Percentiles rank a stretch among this genome's conserved stretches.
phyloP scores from a whole-genome alignment of 2,113 vertebrate genomes.

The Mastomys coucha region DNA sequence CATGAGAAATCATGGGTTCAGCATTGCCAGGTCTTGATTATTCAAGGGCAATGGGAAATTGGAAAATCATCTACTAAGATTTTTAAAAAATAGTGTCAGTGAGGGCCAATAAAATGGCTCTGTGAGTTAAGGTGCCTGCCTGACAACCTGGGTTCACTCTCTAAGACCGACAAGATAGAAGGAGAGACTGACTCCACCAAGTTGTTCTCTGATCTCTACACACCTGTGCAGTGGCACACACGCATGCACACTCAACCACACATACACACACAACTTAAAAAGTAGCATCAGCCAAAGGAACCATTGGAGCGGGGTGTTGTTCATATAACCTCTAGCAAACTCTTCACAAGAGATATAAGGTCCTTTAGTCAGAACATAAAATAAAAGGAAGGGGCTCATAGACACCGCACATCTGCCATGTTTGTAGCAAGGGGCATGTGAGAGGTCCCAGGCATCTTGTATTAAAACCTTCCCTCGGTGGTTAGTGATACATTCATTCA shows the following conservation, averaged over 20 bases:
- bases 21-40: not conserved
- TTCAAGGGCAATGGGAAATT: conserved; percentile 50
- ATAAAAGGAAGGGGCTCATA: not conserved
- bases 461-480: not conserved
- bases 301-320: not conserved
- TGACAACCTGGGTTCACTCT: not conserved
- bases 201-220: not conserved
- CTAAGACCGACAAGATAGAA: too few relatives aligned
- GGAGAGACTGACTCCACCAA: not conserved
- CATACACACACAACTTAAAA: not conserved
- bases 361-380: conserved; percentile 47
- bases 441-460: not conserved
- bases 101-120: not conserved
- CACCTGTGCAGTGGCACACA: not conserved
- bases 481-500: not conserved
- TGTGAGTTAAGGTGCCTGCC: not conserved
- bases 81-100: conserved; percentile 21
- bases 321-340: not conserved
- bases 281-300: conserved; percentile 11
- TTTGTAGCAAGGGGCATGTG: not conserved
- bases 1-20: not conserved
- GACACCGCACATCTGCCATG: not conserved
- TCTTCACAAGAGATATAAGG: not conserved
- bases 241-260: not conserved
- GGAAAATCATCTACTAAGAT: conserved; percentile 16